Conservation (phyloP, 2,113 vertebrate genomes). For the Microtus pennsylvanicus region DNA sequence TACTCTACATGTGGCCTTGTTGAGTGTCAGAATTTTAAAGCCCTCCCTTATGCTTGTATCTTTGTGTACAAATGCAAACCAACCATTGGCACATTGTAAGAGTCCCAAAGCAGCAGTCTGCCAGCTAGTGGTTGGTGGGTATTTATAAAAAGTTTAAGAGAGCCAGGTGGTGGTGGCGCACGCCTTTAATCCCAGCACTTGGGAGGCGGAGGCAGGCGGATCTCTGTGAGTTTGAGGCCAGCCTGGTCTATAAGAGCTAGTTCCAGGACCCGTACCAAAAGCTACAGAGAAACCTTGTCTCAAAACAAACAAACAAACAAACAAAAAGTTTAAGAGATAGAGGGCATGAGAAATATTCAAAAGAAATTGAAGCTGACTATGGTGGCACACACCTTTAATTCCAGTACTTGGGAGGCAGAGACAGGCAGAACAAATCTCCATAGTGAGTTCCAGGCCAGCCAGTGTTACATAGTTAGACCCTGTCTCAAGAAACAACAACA, state of each 20-base stretch:
- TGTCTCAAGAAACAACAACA: neutral
- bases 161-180: too few species aligned
- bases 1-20: neutral
- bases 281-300: too few species aligned
- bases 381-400: neutral
- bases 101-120: neutral
- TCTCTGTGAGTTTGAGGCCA: too few species aligned
- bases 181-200: too few species aligned
- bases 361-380: neutral
- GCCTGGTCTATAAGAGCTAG: too few species aligned
- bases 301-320: too few species aligned
- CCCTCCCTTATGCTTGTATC: neutral
- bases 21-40: constrained; percentile 25
- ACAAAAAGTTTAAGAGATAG: neutral
- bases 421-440: neutral
- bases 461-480: neutral
- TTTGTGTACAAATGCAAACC: neutral
- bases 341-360: neutral
- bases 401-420: neutral
- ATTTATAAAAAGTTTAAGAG: neutral
- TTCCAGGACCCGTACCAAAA: too few species aligned
- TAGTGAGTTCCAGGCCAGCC: neutral
- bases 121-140: neutral
- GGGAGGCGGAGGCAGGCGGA: too few species aligned
- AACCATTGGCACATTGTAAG: neutral